phyloP scores from a whole-genome alignment of 53 echinoderm and acorn worm species.

The Apostichopus leukothele region DNA sequence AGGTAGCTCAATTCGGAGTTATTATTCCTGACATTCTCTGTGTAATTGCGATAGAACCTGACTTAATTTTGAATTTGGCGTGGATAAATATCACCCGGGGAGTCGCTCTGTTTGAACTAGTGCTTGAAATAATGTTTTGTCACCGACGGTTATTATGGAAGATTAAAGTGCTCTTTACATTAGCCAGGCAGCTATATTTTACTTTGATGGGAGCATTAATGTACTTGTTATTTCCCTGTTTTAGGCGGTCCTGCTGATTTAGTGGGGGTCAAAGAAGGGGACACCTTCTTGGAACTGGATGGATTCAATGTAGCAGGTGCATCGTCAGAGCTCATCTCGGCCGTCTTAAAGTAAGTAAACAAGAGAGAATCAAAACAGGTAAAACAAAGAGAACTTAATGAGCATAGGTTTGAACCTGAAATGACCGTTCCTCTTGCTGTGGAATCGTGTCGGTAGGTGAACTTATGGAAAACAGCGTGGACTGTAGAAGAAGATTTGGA shows the following conservation, averaged over 20 bases:
- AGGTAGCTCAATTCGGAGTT: too few species aligned
- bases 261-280: slow-evolving; percentile 21
- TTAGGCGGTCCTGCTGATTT: slow-evolving; percentile 20
- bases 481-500: too few species aligned
- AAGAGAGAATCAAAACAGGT: neutral
- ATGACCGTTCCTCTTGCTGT: too few species aligned
- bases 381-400: neutral
- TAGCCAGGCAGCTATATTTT: neutral
- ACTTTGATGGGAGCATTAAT: too few species aligned
- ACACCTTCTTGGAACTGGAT: slow-evolving; percentile 39
- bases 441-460: too few species aligned
- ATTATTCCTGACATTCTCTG: too few species aligned
- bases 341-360: slow-evolving; percentile 19
- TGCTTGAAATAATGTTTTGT: too few species aligned
- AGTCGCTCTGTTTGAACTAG: too few species aligned
- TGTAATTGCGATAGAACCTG: too few species aligned
- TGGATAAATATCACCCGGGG: too few species aligned
- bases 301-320: slow-evolving; percentile 44
- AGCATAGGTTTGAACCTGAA: neutral
- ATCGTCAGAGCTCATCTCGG: slow-evolving; percentile 13
- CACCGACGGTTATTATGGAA: neutral
- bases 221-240: neutral
- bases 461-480: too few species aligned
- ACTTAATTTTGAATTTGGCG: too few species aligned
- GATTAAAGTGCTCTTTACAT: neutral